A percentile compares a stretch with the other conserved stretches of the same genome.
phyloP scores from a whole-genome alignment of 1,140 invertebrate genomes.

The Drosophila nebulosa region DNA sequence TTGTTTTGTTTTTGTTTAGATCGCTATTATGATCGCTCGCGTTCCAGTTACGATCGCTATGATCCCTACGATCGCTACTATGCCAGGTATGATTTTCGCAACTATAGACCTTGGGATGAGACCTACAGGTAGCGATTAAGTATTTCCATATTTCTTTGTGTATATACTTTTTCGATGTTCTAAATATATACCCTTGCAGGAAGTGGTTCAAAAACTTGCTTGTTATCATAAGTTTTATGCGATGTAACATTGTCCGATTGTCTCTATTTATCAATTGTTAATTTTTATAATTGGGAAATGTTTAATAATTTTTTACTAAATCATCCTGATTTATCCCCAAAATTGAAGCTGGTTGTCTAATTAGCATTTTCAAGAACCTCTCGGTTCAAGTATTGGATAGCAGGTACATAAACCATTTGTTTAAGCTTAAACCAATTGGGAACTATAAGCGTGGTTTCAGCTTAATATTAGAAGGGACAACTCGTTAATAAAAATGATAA shows the following conservation, averaged over 20 bases:
- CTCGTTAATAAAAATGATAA: too few species aligned
- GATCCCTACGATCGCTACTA: conserved; percentile 78
- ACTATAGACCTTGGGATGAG: conserved; percentile 81
- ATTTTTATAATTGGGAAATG: too few species aligned
- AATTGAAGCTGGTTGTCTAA: too few species aligned
- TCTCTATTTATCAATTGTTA: neutral
- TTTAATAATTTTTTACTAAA: too few species aligned
- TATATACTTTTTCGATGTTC: conserved; percentile 10
- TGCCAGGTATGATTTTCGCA: conserved; percentile 80
- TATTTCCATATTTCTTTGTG: conserved; percentile 17
- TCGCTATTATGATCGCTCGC: conserved; percentile 71
- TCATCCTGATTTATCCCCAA: too few species aligned
- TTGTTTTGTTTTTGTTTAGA: conserved; percentile 41
- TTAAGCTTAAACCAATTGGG: too few species aligned
- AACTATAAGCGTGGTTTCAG: too few species aligned
- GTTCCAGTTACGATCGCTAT: conserved; percentile 62
- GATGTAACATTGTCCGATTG: too few species aligned
- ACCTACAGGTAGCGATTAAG: conserved; percentile 79
- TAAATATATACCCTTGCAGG: neutral
- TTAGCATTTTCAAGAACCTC: too few species aligned
- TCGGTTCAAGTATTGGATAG: too few species aligned
- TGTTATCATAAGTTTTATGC: neutral
- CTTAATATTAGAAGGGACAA: too few species aligned
- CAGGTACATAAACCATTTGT: too few species aligned
- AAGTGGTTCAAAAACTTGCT: neutral